These are phyloP conservation scores for Manduca sexta DNA, from an alignment of 1,140 invertebrate species.

Conservation along the genomic window DNA sequence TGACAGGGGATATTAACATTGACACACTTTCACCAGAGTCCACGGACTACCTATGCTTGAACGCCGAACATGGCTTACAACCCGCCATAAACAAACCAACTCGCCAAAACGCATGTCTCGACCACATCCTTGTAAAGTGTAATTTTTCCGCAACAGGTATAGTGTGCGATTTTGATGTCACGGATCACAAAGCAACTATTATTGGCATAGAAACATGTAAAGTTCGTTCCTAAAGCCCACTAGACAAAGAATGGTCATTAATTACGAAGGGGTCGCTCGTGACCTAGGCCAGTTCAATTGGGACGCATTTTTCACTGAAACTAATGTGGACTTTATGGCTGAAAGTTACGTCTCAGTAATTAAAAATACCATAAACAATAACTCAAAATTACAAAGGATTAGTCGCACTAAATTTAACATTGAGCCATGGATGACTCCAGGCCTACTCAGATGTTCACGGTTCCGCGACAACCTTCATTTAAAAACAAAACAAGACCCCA, in stretches of 20 bases:
- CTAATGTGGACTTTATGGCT: background rate
- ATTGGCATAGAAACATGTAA: background rate
- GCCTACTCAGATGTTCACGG: background rate
- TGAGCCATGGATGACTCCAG: too few species aligned
- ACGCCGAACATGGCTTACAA: conserved; percentile 5
- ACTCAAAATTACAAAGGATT: background rate
- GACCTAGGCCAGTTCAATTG: background rate
- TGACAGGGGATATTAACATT: too few species aligned
- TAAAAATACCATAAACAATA: background rate
- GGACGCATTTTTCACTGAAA: background rate
- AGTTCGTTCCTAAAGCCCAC: background rate
- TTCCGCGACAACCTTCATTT: background rate
- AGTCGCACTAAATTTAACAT: background rate
- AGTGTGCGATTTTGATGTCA: conserved; percentile 9
- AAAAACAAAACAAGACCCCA: background rate
- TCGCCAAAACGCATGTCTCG: conserved; percentile 3
- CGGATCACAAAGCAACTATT: conserved; percentile 5
- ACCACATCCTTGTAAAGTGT: conserved; percentile 9
- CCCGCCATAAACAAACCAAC: conserved; percentile 13
- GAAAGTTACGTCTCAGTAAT: background rate
- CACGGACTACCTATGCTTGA: too few species aligned
- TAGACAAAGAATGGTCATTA: background rate
- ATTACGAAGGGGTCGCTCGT: too few species aligned
- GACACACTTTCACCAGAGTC: too few species aligned
- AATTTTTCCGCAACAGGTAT: background rate